Base-by-base conservation (phyloP, 2,113 vertebrate species). In the Morone chrysops region DNA sequence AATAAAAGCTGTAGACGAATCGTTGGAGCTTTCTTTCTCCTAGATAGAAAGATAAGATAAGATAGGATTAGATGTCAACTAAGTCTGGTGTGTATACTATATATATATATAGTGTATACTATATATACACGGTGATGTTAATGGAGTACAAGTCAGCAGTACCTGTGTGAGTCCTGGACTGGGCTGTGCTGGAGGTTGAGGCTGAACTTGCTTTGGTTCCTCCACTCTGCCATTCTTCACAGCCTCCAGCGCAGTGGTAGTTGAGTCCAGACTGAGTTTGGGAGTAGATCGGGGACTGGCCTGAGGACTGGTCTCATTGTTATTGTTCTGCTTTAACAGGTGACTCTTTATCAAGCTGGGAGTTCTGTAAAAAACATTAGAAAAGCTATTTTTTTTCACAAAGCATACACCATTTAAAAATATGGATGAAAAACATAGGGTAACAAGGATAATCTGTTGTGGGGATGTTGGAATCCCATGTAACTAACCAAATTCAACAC, bases 21-120 rank as follows among this genome's bases (percentile, higher is more conserved):
- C 98, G 0, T 99, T 99, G 88, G 98, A 99, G 47, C 96, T 99
- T 89, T 99, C 98, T 73, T 99, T 99, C 80, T 99, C 98, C 16
- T 97, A 95, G 9, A 63, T 13, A n/a, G 43, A 68, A 2, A 20
- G 31, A 51, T 13, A 43, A 43, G 61, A 63, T 14, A 66, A 20
- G 31, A 51, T 13, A 43, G n/a, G 40, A 63, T 14, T 31, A 31
- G 31, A 45, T 56, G 3, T 16, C 4, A 16, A n/a, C 53, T 48
- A 51, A 13, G 36, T 51, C 25, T 38, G 31, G 25, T 11, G 4
- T 48, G 31, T 2, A 31, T 31, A 31, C 8, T 20, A 25, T 11
- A n/a, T 1, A 0, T 18, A 36, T 20, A 25, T 11, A n/a, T 1
- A 0, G 4, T 48, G 31, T 2, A 31, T 31, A 31, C 8, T 20